These are phyloP conservation scores for Tor tambroides DNA, from an alignment of 2,113 vertebrate species.

Conservation along the genomic window DNA sequence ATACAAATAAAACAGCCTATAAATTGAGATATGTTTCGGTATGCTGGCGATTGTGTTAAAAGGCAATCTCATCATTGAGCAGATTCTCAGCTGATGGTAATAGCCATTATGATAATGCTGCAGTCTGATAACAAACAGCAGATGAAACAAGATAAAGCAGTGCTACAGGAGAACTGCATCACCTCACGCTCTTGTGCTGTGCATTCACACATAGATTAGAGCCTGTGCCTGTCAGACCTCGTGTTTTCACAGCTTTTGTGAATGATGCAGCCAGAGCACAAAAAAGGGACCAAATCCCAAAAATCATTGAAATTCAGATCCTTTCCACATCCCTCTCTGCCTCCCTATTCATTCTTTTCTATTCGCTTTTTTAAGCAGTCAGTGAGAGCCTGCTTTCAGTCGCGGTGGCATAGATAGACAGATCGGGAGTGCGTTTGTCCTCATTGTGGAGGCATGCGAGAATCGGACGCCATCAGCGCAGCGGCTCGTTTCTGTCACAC, in stretches of 20 bases:
- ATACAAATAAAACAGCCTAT: conserved; percentile 42
- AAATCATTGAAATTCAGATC: conserved; percentile 55
- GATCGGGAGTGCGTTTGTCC: conserved; percentile 36
- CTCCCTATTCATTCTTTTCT: conserved; percentile 22
- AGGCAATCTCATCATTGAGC: conserved; percentile 4
- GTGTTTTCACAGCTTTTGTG: conserved; percentile 12
- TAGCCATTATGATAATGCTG: conserved; percentile 57
- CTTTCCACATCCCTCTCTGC: not conserved
- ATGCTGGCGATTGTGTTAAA: conserved; percentile 40
- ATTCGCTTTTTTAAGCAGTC: conserved; percentile 44
- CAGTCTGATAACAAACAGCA: conserved; percentile 52
- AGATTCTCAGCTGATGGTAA: conserved; percentile 45
- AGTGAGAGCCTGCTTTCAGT: conserved; percentile 19
- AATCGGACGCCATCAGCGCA: conserved; percentile 59
- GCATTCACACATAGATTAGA: conserved; percentile 41
- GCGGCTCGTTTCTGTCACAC: conserved; percentile 61
- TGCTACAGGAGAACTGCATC: conserved; percentile 21
- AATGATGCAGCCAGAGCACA: conserved; percentile 7
- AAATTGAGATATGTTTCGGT: conserved; percentile 41
- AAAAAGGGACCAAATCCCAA: not conserved
- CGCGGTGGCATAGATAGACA: conserved; percentile 36
- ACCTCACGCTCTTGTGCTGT: conserved; percentile 8
- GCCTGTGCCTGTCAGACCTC: conserved; percentile 13
- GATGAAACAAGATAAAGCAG: conserved; percentile 53
- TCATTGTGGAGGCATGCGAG: conserved; percentile 44